Evolutionary conservation across 2,888 invertebrate species (phyloP), one percentile per base, ranked within the genome.

Genomic region (Apamea epomidion): DNA sequence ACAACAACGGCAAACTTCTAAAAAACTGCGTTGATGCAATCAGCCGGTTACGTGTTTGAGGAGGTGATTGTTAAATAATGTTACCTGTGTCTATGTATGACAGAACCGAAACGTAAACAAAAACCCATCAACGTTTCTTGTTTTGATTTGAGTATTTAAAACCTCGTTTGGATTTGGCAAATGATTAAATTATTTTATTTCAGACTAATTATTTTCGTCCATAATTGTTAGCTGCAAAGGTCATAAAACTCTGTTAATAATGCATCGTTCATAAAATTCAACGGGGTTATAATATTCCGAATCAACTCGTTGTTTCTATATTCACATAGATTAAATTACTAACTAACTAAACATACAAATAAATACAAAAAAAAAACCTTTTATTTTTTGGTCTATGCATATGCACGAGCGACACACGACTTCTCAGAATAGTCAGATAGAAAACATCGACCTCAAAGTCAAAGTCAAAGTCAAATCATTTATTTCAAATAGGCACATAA

Each of bases 21-120:
- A 76, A 76, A 76, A 85, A 76, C 79, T 70, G 72, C 76, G 48
- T 68, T 74, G 72, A 72, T 87, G 85, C 87, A 87, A 87, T 67
- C 74, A 32, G 48, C 54, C 32, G 60, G 85, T 78, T 76, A 76
- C 69, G 62, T 77, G 75, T 80, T 74, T 62, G 68, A 64, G 25
- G 75, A 70, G 45, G 1, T 75, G 74, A 77, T 77, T 73, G 76
- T 83, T 83, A 74, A 74, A 80, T 87, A 79, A 78, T 76, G 67
- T 87, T 87, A 79, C 81, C 77, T 85, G 81, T 51, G 65, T 48
- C 78, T 10, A 48, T 65, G 67, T 77, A 73, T 70, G 68, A 78
- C 71, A 45, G 45, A 42, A 54, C 25, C 70, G 21, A 25, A 60
- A 54, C n/a, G 73, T 73, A 67, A 76, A 80, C 75, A 77, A 62